A percentile compares a stretch with the other conserved stretches of the same genome.
Conservation (phyloP, 37 sponge, comb jelly and placozoan species). For the Oopsacas minuta region DNA sequence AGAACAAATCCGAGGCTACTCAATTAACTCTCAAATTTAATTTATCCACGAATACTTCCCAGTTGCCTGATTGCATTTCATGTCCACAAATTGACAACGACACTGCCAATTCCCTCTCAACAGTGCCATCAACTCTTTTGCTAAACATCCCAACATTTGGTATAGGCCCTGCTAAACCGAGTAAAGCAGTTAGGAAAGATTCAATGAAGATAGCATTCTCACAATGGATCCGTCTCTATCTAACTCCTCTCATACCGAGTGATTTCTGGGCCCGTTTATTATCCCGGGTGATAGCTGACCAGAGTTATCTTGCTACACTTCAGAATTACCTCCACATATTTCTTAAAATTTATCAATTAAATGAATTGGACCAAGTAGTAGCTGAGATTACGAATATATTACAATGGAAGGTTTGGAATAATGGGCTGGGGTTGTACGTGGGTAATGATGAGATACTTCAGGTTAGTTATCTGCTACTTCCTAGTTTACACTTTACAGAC, state of each 20-base stretch:
- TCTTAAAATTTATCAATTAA: background rate
- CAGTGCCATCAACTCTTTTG: background rate
- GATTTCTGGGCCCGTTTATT: constrained; percentile 6
- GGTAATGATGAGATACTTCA: background rate
- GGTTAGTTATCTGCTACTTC: background rate
- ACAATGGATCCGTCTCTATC: constrained; percentile 3
- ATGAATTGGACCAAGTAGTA: background rate
- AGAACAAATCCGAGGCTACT: background rate
- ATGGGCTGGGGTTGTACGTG: background rate
- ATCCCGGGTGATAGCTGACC: background rate
- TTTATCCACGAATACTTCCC: background rate
- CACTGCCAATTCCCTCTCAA: background rate
- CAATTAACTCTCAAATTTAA: background rate
- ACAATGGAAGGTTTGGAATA: constrained; percentile 5
- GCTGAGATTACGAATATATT: background rate
- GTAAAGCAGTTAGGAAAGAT: background rate
- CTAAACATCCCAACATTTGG: background rate
- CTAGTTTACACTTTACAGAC: background rate
- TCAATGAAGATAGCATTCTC: background rate
- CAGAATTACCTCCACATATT: background rate
- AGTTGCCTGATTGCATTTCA: background rate
- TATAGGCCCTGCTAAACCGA: background rate
- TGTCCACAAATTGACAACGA: background rate
- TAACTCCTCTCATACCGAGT: background rate
- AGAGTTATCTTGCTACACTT: background rate